These are phyloP conservation scores for Nicator chloris DNA, from an alignment of 2,113 vertebrate species.

Conservation along the genomic window DNA sequence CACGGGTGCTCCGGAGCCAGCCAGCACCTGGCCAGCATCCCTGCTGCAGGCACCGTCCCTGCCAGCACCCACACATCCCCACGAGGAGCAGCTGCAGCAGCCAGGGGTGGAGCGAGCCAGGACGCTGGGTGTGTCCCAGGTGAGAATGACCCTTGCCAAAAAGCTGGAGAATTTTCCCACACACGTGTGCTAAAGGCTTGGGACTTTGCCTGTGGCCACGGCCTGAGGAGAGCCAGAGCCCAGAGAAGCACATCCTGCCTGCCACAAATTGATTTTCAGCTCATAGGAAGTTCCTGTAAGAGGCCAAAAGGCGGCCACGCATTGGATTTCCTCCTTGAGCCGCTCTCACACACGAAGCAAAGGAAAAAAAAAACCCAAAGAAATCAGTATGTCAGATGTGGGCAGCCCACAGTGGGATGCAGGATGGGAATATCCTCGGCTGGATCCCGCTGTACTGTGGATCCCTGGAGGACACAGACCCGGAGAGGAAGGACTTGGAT, in stretches of 20 bases:
- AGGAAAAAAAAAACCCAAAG: too few species aligned
- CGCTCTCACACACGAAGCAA: too few species aligned
- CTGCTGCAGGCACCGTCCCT: not conserved
- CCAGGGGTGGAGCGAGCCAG: rapidly evolving
- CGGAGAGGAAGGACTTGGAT: not conserved
- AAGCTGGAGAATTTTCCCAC: not conserved
- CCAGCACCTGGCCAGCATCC: not conserved
- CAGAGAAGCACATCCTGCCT: too few species aligned
- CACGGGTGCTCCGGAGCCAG: not conserved
- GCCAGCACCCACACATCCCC: not conserved
- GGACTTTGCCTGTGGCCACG: rapidly evolving
- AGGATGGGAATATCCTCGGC: too few species aligned
- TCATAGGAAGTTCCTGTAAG: too few species aligned
- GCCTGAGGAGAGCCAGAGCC: not conserved
- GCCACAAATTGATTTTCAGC: too few species aligned
- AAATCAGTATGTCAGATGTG: too few species aligned
- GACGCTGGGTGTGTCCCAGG: not conserved
- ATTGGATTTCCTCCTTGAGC: too few species aligned
- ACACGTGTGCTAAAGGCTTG: rapidly evolving
- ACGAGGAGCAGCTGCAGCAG: rapidly evolving
- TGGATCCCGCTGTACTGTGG: rapidly evolving
- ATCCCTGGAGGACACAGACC: not conserved
- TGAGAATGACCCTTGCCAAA: not conserved
- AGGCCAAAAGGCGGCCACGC: too few species aligned
- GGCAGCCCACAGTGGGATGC: too few species aligned